A percentile compares a stretch with the other conserved stretches of the same genome.
These are phyloP conservation scores for Panthera leo DNA, from an alignment of 2,113 vertebrate species.

Conservation along the genomic window DNA sequence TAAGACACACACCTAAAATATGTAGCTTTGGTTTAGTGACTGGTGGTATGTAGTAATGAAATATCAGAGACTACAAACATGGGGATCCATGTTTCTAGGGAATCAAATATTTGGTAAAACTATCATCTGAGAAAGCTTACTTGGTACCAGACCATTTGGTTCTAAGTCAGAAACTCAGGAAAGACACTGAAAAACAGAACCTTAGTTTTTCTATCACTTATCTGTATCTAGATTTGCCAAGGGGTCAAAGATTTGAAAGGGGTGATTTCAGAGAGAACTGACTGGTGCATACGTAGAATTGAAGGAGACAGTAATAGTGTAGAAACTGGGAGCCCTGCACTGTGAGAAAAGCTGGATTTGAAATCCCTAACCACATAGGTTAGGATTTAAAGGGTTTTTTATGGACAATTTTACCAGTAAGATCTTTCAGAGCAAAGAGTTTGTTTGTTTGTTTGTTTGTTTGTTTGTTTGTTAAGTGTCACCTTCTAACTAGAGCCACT, in stretches of 20 bases:
- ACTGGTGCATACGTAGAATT: background rate
- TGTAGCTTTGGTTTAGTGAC: background rate
- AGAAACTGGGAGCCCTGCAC: background rate
- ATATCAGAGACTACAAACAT: background rate
- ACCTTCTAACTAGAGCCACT: background rate
- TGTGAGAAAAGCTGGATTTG: background rate
- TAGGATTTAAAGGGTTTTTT: background rate
- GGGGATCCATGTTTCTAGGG: background rate
- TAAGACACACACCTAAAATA: background rate
- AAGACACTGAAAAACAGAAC: background rate
- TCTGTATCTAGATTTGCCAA: background rate
- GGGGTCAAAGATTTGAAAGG: background rate
- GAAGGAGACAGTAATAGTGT: background rate
- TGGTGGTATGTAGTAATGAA: background rate
- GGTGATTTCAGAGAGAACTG: background rate
- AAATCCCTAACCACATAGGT: background rate
- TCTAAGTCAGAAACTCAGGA: background rate
- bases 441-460: background rate
- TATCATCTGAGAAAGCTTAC: background rate
- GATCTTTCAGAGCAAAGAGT: background rate
- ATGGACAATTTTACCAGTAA: background rate
- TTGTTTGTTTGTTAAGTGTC: background rate
- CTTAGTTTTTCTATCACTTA: background rate
- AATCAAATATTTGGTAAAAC: conserved; percentile 14
- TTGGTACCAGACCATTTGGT: background rate